Evolutionary conservation across 2,113 vertebrate genomes (phyloP).

Genomic region (Anarrhichthys ocellatus): DNA sequence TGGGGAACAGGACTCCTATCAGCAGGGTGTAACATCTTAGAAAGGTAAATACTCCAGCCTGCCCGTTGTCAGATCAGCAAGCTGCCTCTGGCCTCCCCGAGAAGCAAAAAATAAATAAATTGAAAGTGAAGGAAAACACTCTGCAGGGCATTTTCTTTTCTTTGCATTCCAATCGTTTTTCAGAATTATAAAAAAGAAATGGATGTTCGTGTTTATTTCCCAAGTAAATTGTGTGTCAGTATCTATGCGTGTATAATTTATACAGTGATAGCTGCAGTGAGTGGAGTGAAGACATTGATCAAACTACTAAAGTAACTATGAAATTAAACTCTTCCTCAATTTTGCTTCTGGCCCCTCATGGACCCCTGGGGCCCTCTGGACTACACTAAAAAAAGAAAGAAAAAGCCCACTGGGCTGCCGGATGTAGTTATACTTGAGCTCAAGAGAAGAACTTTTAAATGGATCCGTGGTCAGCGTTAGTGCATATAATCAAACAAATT

Average conservation of each 20-base stretch:
- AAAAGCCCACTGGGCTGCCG: background rate
- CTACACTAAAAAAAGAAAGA: background rate
- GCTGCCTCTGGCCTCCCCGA: background rate
- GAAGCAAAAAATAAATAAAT: background rate
- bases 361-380: constrained; percentile 5
- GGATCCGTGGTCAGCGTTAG: constrained; percentile 19
- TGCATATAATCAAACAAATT: constrained; percentile 56
- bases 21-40: background rate
- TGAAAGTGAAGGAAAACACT: constrained; percentile 8
- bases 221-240: background rate
- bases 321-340: constrained; percentile 46
- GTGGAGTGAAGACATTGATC: constrained; percentile 34
- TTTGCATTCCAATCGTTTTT: background rate
- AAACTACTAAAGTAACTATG: constrained; percentile 41
- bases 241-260: background rate
- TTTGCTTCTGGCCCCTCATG: background rate
- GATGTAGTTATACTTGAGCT: background rate
- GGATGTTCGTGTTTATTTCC: background rate
- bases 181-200: background rate
- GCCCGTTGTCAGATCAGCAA: constrained; percentile 12
- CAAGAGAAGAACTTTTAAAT: constrained; percentile 34
- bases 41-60: constrained; percentile 14
- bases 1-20: constrained; percentile 5
- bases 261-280: background rate
- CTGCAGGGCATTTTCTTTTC: background rate